Conservation (phyloP, 1,140 invertebrate species). For the Ips typographus region DNA sequence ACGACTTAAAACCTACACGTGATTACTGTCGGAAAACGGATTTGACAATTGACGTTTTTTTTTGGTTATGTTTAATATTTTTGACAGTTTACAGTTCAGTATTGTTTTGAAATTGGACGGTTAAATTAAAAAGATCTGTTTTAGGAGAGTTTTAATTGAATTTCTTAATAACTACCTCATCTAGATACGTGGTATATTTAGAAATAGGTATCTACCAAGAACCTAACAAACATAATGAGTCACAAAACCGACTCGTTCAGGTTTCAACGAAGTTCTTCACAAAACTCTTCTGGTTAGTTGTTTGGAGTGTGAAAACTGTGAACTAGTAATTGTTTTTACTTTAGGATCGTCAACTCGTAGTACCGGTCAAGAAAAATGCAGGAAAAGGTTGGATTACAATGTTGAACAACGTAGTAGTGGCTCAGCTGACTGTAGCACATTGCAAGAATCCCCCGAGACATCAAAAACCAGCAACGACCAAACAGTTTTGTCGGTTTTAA, state of each 20-base stretch:
- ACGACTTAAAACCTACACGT: too few relatives aligned
- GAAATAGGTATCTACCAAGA: too few relatives aligned
- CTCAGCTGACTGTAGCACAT: too few relatives aligned
- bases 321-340: conserved; percentile 3
- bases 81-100: too few relatives aligned
- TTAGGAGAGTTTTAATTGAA: too few relatives aligned
- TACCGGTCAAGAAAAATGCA: conserved; percentile 33
- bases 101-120: too few relatives aligned
- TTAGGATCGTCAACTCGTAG: conserved; percentile 35
- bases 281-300: conserved; percentile 28
- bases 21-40: too few relatives aligned
- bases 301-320: neutral
- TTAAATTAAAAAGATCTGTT: too few relatives aligned
- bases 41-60: too few relatives aligned
- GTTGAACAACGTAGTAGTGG: conserved; percentile 34
- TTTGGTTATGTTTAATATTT: too few relatives aligned
- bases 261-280: conserved; percentile 39
- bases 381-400: conserved; percentile 41
- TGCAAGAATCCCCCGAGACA: neutral
- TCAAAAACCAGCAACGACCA: conserved; percentile 33
- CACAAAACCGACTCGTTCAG: conserved; percentile 40
- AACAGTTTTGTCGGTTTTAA: conserved; percentile 47
- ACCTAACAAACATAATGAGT: neutral
- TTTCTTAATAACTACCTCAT: too few relatives aligned
- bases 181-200: too few relatives aligned